These are phyloP conservation scores for Geodia barretti DNA, from an alignment of 37 sponge, comb jelly and placozoan species.

Conservation along the genomic window DNA sequence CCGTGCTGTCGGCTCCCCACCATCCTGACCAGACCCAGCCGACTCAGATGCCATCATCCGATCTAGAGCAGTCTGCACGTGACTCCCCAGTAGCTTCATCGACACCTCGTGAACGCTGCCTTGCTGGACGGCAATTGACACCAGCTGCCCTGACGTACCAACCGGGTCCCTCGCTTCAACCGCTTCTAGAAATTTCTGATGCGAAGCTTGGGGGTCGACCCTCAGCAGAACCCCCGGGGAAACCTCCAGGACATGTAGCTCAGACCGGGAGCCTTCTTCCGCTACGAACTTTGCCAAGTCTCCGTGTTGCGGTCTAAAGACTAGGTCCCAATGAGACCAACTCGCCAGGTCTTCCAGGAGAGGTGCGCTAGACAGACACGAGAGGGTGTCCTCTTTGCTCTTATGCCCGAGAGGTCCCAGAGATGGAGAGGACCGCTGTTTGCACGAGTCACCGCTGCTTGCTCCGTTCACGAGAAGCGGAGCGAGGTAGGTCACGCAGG, in stretches of 20 bases:
- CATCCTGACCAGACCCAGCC: not conserved
- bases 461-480: conserved; percentile 32
- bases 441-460: not conserved
- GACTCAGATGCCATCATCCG: conserved; percentile 3
- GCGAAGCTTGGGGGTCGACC: conserved; percentile 28
- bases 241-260: conserved; percentile 30
- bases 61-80: conserved; percentile 42
- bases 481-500: not conserved
- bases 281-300: conserved; percentile 24
- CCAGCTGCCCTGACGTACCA: conserved; percentile 31
- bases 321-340: conserved; percentile 70
- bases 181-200: conserved; percentile 37
- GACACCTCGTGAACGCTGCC: conserved; percentile 34
- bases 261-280: not conserved
- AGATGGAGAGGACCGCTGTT: not conserved
- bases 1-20: not conserved
- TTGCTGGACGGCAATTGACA: conserved; percentile 42
- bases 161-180: conserved; percentile 28
- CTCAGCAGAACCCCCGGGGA: conserved; percentile 32
- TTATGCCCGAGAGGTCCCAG: conserved; percentile 40
- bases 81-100: conserved; percentile 28
- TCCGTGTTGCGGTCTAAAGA: conserved; percentile 48
- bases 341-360: conserved; percentile 46
- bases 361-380: conserved; percentile 31
- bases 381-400: conserved; percentile 35